Conservation (phyloP, 2,113 vertebrate genomes). For the Rhabdomys dilectus region DNA sequence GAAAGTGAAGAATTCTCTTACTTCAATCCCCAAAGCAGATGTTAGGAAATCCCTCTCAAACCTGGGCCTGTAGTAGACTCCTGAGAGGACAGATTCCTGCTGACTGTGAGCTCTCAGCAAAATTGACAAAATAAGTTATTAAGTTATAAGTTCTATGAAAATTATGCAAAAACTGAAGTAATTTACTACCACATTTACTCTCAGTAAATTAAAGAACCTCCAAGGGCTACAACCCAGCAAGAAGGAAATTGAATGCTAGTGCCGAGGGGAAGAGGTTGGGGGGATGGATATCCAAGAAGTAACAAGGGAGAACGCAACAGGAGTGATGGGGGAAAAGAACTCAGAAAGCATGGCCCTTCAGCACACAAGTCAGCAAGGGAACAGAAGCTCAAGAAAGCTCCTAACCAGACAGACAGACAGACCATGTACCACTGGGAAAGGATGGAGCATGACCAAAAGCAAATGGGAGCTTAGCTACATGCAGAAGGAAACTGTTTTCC, state of each 20-base stretch:
- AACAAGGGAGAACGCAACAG: not conserved
- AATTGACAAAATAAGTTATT: conserved; percentile 26
- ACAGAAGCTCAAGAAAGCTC: too few relatives aligned
- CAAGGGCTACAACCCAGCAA: not conserved
- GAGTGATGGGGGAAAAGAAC: not conserved
- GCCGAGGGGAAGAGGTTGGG: too few relatives aligned
- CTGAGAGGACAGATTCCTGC: not conserved
- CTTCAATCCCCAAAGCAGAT: not conserved
- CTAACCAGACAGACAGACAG: too few relatives aligned
- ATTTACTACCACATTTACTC: not conserved
- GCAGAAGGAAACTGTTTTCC: not conserved
- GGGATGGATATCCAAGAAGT: not conserved
- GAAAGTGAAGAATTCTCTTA: not conserved
- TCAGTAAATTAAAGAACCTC: not conserved
- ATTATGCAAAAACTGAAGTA: not conserved
- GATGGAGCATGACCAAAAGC: not conserved
- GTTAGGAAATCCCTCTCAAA: not conserved
- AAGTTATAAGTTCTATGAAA: not conserved
- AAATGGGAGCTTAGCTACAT: too few relatives aligned
- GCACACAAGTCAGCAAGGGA: not conserved
- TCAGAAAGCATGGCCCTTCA: not conserved
- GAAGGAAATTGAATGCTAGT: conserved; percentile 4
- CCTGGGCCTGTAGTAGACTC: fast-evolving
- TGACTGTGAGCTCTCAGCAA: not conserved
- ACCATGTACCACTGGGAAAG: fast-evolving